Percentiles rank a stretch among this genome's conserved stretches.
Conservation (phyloP, 2,888 invertebrate genomes). For the Taenaris catops region DNA sequence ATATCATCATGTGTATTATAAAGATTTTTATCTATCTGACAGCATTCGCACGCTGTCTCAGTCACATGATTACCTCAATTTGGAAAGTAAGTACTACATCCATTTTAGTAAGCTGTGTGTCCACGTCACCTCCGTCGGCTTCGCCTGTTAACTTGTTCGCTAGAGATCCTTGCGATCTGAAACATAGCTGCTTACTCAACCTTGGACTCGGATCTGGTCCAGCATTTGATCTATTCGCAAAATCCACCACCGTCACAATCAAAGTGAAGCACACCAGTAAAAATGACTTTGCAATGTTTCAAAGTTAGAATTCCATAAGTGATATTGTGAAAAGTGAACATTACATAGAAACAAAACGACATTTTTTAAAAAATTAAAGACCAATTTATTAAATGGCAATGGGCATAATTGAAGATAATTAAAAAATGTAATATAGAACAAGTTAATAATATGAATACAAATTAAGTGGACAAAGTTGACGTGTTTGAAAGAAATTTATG, state of each 20-base stretch:
- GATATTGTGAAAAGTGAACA: background rate
- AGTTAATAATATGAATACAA: conserved; percentile 1
- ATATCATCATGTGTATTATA: too few relatives aligned
- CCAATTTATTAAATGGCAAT: too few relatives aligned
- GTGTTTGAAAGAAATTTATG: conserved; percentile 21
- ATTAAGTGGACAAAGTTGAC: conserved; percentile 16
- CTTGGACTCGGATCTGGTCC: conserved; percentile 79
- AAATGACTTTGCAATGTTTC: conserved; percentile 4
- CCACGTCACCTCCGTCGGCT: conserved; percentile 96
- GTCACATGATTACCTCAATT: conserved; percentile 86
- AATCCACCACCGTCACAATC: conserved; percentile 40
- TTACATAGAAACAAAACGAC: too few relatives aligned
- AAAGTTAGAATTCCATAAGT: conserved; percentile 2
- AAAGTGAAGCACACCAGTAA: conserved; percentile 8
- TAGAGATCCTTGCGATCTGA: conserved; percentile 94
- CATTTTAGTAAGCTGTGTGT: conserved; percentile 97
- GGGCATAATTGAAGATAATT: too few relatives aligned
- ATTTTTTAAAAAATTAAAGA: too few relatives aligned
- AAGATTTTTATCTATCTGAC: too few relatives aligned
- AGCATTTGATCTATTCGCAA: conserved; percentile 64
- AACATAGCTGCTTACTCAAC: conserved; percentile 82
- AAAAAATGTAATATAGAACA: background rate
- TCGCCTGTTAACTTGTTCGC: conserved; percentile 95
- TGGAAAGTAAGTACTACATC: conserved; percentile 99
- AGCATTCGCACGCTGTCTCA: too few relatives aligned